phyloP scores from a whole-genome alignment of 2,888 invertebrate species.

The Scelioninae gen. 1 region DNA sequence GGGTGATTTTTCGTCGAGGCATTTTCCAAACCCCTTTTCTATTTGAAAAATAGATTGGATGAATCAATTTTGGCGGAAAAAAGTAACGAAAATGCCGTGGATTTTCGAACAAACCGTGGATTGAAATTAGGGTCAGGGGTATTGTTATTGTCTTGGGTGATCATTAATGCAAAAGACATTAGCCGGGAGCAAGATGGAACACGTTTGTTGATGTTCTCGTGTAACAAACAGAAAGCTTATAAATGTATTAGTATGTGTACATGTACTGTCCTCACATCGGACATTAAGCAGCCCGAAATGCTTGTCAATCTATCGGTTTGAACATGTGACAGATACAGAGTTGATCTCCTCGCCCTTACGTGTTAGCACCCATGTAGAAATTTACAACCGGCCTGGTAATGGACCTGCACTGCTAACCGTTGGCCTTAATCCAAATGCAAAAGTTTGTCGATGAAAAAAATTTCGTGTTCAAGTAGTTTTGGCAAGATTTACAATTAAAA shows the following conservation, averaged over 20 bases:
- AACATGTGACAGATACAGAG: constrained; percentile 52
- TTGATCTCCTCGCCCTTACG: constrained; percentile 49
- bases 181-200: constrained; percentile 34
- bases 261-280: constrained; percentile 35
- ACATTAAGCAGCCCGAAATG: constrained; percentile 48
- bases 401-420: constrained; percentile 27
- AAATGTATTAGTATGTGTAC: constrained; percentile 61
- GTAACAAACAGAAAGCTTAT: constrained; percentile 55
- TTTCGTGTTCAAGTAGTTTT: constrained; percentile 9
- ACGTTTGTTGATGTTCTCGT: constrained; percentile 43
- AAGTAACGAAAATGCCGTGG: neutral
- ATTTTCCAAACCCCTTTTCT: constrained; percentile 22
- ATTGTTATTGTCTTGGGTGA: constrained; percentile 33
- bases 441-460: constrained; percentile 44
- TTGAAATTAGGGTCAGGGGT: constrained; percentile 25
- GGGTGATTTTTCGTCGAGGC: constrained; percentile 23
- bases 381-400: constrained; percentile 58
- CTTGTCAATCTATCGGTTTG: constrained; percentile 66
- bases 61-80: constrained; percentile 31
- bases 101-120: neutral
- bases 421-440: constrained; percentile 56
- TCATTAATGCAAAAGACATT: constrained; percentile 60
- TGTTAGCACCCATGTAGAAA: constrained; percentile 63
- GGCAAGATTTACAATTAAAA: constrained; percentile 37
- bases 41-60: constrained; percentile 22